Evolutionary conservation across 1,140 invertebrate genomes (phyloP), one percentile per base, ranked within the genome.

Genomic region (Saccostrea cuccullata): DNA sequence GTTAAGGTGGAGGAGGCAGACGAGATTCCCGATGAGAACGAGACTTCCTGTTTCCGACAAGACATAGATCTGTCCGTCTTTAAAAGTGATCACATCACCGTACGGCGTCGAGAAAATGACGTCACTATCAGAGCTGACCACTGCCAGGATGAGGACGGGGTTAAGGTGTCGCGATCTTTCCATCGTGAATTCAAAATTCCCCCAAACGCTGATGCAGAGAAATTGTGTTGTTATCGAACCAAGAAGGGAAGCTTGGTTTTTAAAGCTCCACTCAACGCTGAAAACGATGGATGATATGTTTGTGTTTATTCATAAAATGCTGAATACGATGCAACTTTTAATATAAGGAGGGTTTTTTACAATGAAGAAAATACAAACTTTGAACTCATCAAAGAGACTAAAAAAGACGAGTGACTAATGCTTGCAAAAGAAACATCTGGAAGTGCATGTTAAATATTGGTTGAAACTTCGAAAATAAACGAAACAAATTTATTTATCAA

Each of bases 71-170:
- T 73, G 67, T 73, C 67, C 12, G 23, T 26, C 0, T 73, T 73
- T 30, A 73, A 23, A 73, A 26, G 11, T 20, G 23, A 73, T 36
- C 67, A 73, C 23, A 73, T 73, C 23, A 73, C 3, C 4, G 67
- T 73, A 13, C 67, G 9, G 13, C 67, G 67, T 30, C 26, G n/a
- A 26, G 67, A 23, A 30, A 23, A 12, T 73, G 67, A 73, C 67
- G 67, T 73, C 67, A 73, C 26, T 13, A 30, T 73, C 67, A 73
- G 67, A 23, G 23, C 67, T 30, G 23, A 73, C 67, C 67, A 73
- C 12, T 26, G 67, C 67, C n/a, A 13, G 23, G 67, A 73, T 11
- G 67, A 73, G 26, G 23, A 73, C 23, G 67, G 67, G 8, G 13
- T 73, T 26, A 73, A 73, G 23, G 67, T 73, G 1, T 73, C 67